These are phyloP conservation scores for Archilochus colubris DNA, from an alignment of 2,113 vertebrate genomes.

Conservation along the genomic window DNA sequence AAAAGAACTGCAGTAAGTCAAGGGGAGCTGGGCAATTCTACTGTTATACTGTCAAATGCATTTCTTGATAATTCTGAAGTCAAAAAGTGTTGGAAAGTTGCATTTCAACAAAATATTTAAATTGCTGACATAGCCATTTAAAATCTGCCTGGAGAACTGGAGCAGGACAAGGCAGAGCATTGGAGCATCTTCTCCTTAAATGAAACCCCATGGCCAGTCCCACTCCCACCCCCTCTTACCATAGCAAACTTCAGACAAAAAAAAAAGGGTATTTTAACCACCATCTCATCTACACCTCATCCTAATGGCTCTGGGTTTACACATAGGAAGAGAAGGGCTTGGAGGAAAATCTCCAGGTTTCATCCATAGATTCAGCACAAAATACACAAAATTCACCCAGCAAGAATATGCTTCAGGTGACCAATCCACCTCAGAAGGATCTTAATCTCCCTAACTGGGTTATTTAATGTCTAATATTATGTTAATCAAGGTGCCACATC, in stretches of 20 bases:
- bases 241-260: neutral
- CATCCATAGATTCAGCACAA: neutral
- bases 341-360: neutral
- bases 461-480: accelerated
- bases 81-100: conserved; percentile 36
- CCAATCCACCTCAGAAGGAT: neutral
- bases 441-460: neutral
- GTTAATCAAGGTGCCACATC: too few relatives aligned
- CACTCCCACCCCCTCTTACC: neutral
- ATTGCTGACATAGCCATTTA: neutral
- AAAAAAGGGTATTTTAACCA: neutral
- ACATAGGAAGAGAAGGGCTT: neutral
- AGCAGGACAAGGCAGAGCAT: neutral
- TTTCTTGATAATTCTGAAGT: conserved; percentile 22
- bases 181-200: neutral
- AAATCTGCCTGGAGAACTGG: neutral
- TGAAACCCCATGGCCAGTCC: neutral
- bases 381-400: neutral
- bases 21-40: conserved; percentile 16
- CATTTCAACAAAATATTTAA: conserved; percentile 38
- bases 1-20: conserved; percentile 7
- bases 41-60: neutral
- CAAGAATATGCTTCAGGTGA: accelerated
- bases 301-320: neutral
- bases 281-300: neutral